Evolutionary conservation across 2,888 invertebrate species (phyloP), one percentile per base, ranked within the genome.

Genomic region (Agriopis aurantiaria): DNA sequence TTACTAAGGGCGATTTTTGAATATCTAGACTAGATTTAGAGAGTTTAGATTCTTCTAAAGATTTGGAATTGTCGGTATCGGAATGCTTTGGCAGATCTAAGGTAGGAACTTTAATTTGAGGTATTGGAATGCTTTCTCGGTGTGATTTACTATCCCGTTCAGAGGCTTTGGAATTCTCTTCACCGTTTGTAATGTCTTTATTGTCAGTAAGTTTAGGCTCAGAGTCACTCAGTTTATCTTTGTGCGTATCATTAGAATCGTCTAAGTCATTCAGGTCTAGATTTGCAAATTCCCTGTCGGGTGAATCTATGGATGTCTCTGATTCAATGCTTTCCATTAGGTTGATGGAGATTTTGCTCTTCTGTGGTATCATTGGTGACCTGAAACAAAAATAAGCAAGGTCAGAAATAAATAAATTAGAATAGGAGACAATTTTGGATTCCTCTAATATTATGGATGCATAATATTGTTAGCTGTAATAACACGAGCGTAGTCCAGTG

Each of bases 281-380:
- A 73, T 92, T 91, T 0, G 91, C 93, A 51, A 92, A 93, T 76
- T 94, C 94, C 75, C 88, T 87, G 49, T 94, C 94, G 0, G 94
- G 94, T 0, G 95, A 95, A 77, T 94, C 94, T 60, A 93, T 91
- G 0, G 95, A 95, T 0, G 94, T 92, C 83, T 95, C 95, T 0
- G 94, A 95, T 83, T 95, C 95, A 58, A 94, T 94, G 67, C 94
- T 94, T 72, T 95, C 95, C 94, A 95, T 95, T 10, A 95, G 83
- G 65, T 95, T 95, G 46, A 95, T 95, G 10, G 95, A 95, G 74
- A 95, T 92, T 87, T 95, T 94, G 75, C 86, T 94, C 75, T 92
- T 93, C 75, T 87, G 88, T 43, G 91, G 89, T 83, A 91, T 85
- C 95, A 95, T 87, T 85, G 95, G 90, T 83, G 95, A 89, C 87